Evolutionary conservation across 2,888 invertebrate genomes (phyloP), one percentile per base, ranked within the genome.

Genomic region (Tribolium freemani): DNA sequence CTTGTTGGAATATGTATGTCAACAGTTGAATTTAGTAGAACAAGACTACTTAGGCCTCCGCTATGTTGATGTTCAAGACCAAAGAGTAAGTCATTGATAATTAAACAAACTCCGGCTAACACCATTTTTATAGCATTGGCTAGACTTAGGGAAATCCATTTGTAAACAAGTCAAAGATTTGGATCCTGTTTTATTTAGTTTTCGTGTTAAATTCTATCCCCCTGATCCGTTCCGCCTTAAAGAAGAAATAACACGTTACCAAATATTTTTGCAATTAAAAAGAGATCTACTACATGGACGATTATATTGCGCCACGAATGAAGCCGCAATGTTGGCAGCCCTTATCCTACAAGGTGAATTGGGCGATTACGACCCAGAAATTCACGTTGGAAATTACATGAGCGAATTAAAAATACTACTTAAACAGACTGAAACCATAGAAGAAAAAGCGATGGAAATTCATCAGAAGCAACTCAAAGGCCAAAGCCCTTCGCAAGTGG

Each of bases 191-290:
- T 88, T 97, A 73, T 95, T 99, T 86, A 97, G 97, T 88, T 96
- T 99, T 87, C 94, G 98, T 75, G 96, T 98, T 76, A 98, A 98
- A 89, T 99, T 97, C 87, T 99, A 99, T 87, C 98, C 99, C 10
- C 95, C 96, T 69, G 97, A 98, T 88, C 98, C 98, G 10, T 90
- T 95, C 86, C 90, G 95, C 66, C 88, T 99, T 77, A 96, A 96
- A 86, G 98, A 98, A 86, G 96, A 98, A 87, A 93, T 96, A 75
- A 96, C 98, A 76, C 91, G 97, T 82, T 98, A 98, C 88, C 97
- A 98, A 87, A 91, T 97, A 83, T 97, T 96, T 86, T 90, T 96
- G 78, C 99, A 99, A 86, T 87, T 99, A 77, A 95, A 97, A 87
- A 89, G 98, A 82, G 99, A 99, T 87, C 90, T 99, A 75, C 90